Percentiles rank a stretch among this genome's conserved stretches.
Conservation (phyloP, 1,140 invertebrate species). For the Acromyrmex echinatior region DNA sequence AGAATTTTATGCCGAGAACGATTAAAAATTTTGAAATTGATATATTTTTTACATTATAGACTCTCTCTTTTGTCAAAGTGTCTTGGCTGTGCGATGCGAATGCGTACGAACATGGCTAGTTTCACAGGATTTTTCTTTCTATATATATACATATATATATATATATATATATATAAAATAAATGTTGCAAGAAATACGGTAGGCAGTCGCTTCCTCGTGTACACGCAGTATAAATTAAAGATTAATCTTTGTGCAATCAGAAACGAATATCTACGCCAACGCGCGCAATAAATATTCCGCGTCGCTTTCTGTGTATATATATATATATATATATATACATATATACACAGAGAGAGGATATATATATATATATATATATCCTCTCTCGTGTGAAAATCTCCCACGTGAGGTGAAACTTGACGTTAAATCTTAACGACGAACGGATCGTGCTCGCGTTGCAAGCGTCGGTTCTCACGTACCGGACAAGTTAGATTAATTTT, state of each 20-base stretch:
- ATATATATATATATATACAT: background rate
- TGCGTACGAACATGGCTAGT: background rate
- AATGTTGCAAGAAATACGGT: constrained; percentile 21
- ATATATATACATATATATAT: background rate
- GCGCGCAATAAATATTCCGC: constrained; percentile 48
- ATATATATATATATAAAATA: background rate
- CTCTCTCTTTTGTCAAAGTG: background rate
- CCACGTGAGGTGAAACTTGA: constrained; percentile 48
- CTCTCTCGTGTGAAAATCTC: constrained; percentile 48
- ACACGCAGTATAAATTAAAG: constrained; percentile 19
- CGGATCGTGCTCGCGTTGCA: background rate
- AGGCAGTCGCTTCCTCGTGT: background rate
- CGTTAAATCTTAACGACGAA: background rate
- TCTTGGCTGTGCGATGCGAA: too few relatives aligned
- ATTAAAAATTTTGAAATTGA: too few relatives aligned
- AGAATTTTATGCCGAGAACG: too few relatives aligned
- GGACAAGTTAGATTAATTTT: constrained; percentile 36
- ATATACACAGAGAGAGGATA: background rate
- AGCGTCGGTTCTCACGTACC: constrained; percentile 45
- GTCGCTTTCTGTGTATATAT: background rate
- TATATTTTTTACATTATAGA: too few relatives aligned
- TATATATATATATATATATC: background rate
- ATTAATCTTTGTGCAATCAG: constrained; percentile 39
- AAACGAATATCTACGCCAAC: constrained; percentile 50
- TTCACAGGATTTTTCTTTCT: background rate